A percentile compares a stretch with the other conserved stretches of the same genome.
phyloP scores from a whole-genome alignment of 2,888 invertebrate species.

The Hirtodrosophila confusa region DNA sequence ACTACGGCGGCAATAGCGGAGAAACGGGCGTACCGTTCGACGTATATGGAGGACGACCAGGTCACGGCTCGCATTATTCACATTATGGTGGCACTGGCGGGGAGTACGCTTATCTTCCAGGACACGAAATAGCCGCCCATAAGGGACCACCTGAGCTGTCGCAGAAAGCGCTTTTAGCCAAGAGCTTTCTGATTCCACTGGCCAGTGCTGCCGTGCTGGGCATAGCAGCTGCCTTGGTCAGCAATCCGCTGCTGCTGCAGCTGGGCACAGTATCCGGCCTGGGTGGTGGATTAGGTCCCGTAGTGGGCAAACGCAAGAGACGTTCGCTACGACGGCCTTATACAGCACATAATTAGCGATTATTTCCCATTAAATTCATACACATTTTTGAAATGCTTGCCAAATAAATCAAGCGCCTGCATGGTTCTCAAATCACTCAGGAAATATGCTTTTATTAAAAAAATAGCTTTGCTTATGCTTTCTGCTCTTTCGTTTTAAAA shows the following conservation, averaged over 20 bases:
- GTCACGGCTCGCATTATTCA: constrained; percentile 44
- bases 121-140: constrained; percentile 68
- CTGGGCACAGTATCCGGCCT: constrained; percentile 90
- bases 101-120: constrained; percentile 72
- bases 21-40: constrained; percentile 80
- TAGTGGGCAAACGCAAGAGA: constrained; percentile 76
- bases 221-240: constrained; percentile 91
- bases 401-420: constrained; percentile 19
- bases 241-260: constrained; percentile 91
- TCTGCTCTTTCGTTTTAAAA: too few relatives aligned
- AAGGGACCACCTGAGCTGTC: constrained; percentile 74
- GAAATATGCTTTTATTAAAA: too few relatives aligned
- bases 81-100: constrained; percentile 72
- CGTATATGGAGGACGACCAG: constrained; percentile 73
- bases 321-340: constrained; percentile 54
- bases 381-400: constrained; percentile 6
- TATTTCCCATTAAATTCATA: background rate
- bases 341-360: constrained; percentile 24
- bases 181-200: constrained; percentile 88
- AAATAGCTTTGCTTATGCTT: too few relatives aligned
- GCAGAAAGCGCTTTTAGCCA: constrained; percentile 83
- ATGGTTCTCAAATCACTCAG: too few relatives aligned
- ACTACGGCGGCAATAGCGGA: constrained; percentile 63
- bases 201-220: constrained; percentile 92
- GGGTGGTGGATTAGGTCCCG: constrained; percentile 84